Conservation (phyloP, 1,140 invertebrate genomes). For the Brachionus calyciflorus region DNA sequence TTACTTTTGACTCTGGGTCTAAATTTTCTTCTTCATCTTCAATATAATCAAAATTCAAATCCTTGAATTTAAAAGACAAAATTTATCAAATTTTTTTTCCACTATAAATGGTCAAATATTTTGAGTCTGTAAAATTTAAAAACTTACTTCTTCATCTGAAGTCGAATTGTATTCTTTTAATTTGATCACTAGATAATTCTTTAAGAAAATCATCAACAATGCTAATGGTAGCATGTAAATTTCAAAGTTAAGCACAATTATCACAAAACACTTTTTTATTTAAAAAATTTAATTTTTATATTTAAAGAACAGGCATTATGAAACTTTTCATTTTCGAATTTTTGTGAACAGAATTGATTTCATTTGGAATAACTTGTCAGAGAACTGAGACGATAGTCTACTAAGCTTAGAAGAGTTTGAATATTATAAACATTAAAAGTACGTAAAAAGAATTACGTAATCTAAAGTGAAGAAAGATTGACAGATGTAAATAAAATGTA, state of each 20-base stretch:
- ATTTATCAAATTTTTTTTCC: background rate
- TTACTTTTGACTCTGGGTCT: slow-evolving; percentile 51
- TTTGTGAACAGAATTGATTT: no score
- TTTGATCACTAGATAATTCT: slow-evolving; percentile 26
- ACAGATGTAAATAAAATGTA: no score
- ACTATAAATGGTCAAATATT: background rate
- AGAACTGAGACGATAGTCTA: no score
- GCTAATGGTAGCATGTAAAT: slow-evolving; percentile 59
- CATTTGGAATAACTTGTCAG: no score
- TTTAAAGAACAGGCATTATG: no score
- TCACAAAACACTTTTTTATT: slow-evolving; percentile 53
- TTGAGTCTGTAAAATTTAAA: background rate
- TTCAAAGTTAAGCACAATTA: slow-evolving; percentile 59
- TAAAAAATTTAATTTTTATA: slow-evolving; percentile 35
- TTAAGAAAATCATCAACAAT: slow-evolving; percentile 53
- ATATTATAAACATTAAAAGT: no score
- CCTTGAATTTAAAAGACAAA: slow-evolving; percentile 50
- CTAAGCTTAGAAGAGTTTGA: no score
- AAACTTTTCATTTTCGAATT: no score
- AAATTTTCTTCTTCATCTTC: slow-evolving; percentile 56
- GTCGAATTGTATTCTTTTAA: background rate
- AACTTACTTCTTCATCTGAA: slow-evolving; percentile 13
- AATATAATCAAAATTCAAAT: slow-evolving; percentile 53
- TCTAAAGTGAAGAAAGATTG: no score
- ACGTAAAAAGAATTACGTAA: no score